Evolutionary conservation across 2,113 vertebrate genomes (phyloP), one percentile per base, ranked within the genome.

Genomic region (Bambusicola thoracicus): DNA sequence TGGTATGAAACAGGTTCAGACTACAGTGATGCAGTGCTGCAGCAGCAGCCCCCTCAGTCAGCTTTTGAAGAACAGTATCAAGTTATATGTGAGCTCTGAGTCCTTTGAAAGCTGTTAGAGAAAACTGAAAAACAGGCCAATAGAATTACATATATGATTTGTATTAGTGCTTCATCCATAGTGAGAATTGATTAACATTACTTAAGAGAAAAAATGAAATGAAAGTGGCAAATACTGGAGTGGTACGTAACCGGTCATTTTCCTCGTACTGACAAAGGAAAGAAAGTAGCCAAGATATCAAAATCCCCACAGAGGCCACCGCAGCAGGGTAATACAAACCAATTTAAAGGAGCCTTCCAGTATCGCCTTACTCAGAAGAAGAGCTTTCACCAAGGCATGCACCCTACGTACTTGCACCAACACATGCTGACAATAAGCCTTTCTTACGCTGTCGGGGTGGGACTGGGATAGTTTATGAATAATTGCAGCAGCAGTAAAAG

Each of bases 401-500:
- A 80, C 24, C 20, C 43, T 61, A 51, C 16, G 75, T 74, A 59
- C 4, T 29, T 34, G 48, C 43, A 62, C 8, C 30, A 79, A 49
- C 5, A 34, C 68, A 67, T 7, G 3, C 7, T 32, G 46, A 53
- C 22, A 81, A 3, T 6, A 73, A 56, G 36, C 32, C 9, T 81
- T 69, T 10, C 40, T 62, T 32, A 46, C 0, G 0, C 67, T 76
- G 75, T 61, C 66, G 55, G 59, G 84, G 90, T 86, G 78, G 68
- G 46, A 49, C 70, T 67, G 67, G 73, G 78, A 81, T 55, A 56
- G 79, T 49, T 89, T 89, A 74, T 89, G 69, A 89, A 81, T 94
- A 86, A 92, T n/a, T 77, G 80, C 73, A 79, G 74, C 73, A 92
- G 82, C 53, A 92, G 80, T 58, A 65, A 92, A 89, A 95, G 30